These are phyloP conservation scores for Meloidogyne floridensis DNA, from an alignment of 1,140 invertebrate species.

Conservation along the genomic window DNA sequence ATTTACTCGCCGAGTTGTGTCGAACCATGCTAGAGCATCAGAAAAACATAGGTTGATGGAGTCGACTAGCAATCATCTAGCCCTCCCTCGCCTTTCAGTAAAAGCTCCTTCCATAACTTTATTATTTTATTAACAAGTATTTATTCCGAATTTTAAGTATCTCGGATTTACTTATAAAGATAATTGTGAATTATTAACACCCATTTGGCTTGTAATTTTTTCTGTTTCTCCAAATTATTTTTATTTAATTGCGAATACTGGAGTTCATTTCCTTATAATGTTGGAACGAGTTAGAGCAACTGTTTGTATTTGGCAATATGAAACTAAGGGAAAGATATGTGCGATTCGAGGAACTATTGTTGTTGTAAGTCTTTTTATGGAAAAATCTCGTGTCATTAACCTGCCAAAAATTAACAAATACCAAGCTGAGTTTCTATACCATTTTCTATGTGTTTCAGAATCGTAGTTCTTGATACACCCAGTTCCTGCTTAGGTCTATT, in stretches of 20 bases:
- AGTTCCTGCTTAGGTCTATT: too few species aligned
- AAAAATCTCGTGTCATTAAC: background rate
- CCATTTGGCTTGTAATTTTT: background rate
- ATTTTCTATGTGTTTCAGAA: background rate
- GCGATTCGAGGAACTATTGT: background rate
- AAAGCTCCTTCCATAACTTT: background rate
- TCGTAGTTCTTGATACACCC: background rate
- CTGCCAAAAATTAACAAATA: too few species aligned
- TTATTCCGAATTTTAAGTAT: background rate
- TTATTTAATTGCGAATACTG: conserved; percentile 24
- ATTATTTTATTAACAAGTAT: background rate
- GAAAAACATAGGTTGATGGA: too few species aligned
- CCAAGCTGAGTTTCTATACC: too few species aligned
- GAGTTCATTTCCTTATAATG: conserved; percentile 9
- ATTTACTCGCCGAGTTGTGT: too few species aligned
- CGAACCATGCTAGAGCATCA: too few species aligned
- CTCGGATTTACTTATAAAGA: background rate
- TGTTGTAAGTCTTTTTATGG: background rate
- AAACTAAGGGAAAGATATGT: background rate
- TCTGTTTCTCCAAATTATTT: conserved; percentile 1
- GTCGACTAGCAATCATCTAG: too few species aligned
- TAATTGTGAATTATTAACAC: conserved; percentile 11
- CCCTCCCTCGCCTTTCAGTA: background rate
- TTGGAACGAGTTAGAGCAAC: conserved; percentile 17
- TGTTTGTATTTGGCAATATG: background rate